Evolutionary conservation across 2,113 vertebrate species (phyloP).

Genomic region (Antechinus stuartii): DNA sequence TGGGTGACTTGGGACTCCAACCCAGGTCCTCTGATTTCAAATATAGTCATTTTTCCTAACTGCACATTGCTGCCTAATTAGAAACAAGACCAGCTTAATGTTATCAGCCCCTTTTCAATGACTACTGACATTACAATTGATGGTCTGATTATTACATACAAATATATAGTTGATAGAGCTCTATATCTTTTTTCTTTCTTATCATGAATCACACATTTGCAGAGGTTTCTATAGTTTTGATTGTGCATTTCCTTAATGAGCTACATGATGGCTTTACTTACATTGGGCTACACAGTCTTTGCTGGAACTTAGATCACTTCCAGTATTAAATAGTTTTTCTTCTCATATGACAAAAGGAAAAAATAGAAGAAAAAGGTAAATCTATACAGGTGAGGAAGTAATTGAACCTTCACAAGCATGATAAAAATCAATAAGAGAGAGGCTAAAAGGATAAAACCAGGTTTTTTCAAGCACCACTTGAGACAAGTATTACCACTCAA

Average conservation of each 20-base stretch:
- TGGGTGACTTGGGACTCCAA: not conserved
- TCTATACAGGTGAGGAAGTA: conserved; percentile 36
- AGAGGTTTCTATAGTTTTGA: conserved; percentile 7
- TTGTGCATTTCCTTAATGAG: not conserved
- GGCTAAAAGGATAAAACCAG: conserved; percentile 14
- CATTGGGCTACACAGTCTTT: not conserved
- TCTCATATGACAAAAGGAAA: conserved; percentile 6
- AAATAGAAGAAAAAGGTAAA: conserved; percentile 37
- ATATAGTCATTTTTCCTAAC: not conserved
- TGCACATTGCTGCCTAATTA: not conserved
- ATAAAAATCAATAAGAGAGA: not conserved
- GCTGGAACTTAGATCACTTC: not conserved
- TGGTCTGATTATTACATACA: conserved; percentile 7
- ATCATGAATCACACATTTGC: conserved; percentile 26
- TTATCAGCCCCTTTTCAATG: conserved; percentile 23
- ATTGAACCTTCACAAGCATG: conserved; percentile 30
- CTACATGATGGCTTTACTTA: not conserved
- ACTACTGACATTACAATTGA: not conserved
- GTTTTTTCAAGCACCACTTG: conserved; percentile 57
- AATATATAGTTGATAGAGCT: not conserved
- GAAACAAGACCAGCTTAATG: not conserved
- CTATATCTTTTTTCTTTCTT: not conserved
- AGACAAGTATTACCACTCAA: conserved; percentile 50
- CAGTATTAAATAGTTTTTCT: not conserved
- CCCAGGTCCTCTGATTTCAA: not conserved